Evolutionary conservation across 2,888 invertebrate species (phyloP).

Genomic region (Epinotia ramella): DNA sequence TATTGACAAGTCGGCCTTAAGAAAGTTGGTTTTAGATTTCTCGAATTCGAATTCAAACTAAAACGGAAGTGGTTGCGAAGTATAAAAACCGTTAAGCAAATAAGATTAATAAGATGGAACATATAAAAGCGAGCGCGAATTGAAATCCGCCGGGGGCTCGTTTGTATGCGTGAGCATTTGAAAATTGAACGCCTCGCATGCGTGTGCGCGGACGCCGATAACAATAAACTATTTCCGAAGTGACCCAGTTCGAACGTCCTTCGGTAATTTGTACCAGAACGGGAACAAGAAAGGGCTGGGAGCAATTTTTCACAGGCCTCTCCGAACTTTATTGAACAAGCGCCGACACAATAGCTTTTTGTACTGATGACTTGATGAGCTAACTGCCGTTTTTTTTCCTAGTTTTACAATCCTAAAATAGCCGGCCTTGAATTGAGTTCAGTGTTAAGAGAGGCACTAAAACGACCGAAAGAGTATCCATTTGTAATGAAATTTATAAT

Average conservation of each 20-base stretch:
- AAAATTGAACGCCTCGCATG: conserved; percentile 73
- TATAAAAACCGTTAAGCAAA: conserved; percentile 37
- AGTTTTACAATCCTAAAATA: conserved; percentile 56
- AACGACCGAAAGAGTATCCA: conserved; percentile 47
- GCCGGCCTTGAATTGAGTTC: conserved; percentile 61
- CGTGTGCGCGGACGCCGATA: conserved; percentile 82
- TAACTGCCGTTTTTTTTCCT: conserved; percentile 62
- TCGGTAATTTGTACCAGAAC: conserved; percentile 82
- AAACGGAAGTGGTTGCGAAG: conserved; percentile 72
- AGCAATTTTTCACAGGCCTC: conserved; percentile 72
- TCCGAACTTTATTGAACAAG: conserved; percentile 66
- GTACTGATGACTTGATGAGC: conserved; percentile 55
- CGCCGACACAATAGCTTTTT: conserved; percentile 63
- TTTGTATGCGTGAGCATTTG: conserved; percentile 76
- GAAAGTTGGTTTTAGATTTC: conserved; percentile 69
- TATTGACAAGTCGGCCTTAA: conserved; percentile 77
- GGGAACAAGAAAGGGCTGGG: conserved; percentile 84
- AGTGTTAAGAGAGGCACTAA: conserved; percentile 51
- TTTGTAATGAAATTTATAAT: conserved; percentile 51
- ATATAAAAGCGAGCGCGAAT: conserved; percentile 66
- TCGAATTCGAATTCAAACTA: conserved; percentile 56
- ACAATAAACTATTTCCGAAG: conserved; percentile 86
- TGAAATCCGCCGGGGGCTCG: conserved; percentile 66
- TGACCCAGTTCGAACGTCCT: conserved; percentile 85
- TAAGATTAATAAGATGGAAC: conserved; percentile 70